Base-by-base conservation (phyloP, 2,888 invertebrate species). In the Orchestes rusci region DNA sequence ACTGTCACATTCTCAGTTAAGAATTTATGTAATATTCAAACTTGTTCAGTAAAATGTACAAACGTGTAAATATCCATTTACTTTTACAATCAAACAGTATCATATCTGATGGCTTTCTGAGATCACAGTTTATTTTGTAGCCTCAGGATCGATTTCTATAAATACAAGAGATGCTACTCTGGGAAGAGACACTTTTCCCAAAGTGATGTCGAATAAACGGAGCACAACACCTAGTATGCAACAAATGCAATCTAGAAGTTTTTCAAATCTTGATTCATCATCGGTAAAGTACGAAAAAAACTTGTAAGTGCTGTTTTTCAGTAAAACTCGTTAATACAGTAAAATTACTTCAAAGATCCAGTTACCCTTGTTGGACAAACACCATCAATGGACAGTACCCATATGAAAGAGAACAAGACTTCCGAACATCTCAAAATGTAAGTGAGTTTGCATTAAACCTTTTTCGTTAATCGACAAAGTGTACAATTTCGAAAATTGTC, bases 111-210 rank as follows among this genome's bases (percentile, higher is more conserved):
- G n/a, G n/a, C n/a, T n/a, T n/a, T n/a, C n/a, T n/a, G n/a, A n/a
- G n/a, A n/a, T n/a, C n/a, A n/a, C n/a, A n/a, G n/a, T n/a, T n/a
- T 23, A 23, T 23, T 5, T 23, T 64, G 36, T 64, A 68, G 68
- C 68, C 35, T 68, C 68, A 54, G 68, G 68, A 49, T 67, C 67
- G 38, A 63, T 67, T 46, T 64, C 65, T 32, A 59, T 67, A 52
- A 64, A 62, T 45, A 59, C 63, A 45, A 62, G 65, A 51, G 66
- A 67, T 52, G 58, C 52, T 5, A 41, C 50, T 19, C 50, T 65
- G 44, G 61, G 61, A 48, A 62, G 65, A 55, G 67, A 66, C 33
- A 58, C 64, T 4, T 66, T 65, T 53, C 64, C 66, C 19, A 59
- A 63, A 55, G 55, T 58, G 20, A 53, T 59, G 39, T 56, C 61